Percentiles rank a stretch among this genome's conserved stretches.
phyloP scores from a whole-genome alignment of 2,797 vertebrate genomes.

The Ciconia nigra region DNA sequence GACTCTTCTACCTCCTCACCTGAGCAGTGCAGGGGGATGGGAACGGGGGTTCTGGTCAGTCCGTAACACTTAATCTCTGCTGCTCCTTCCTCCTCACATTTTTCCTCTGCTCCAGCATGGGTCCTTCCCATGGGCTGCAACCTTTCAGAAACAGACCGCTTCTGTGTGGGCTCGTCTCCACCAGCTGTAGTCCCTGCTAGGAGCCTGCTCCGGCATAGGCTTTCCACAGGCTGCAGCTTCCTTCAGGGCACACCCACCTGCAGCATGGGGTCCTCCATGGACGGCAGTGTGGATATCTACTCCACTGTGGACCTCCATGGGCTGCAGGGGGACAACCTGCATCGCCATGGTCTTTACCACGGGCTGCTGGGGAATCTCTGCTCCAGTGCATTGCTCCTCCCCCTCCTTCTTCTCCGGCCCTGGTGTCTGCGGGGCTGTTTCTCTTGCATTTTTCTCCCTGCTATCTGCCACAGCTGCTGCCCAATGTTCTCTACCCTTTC shows the following conservation, averaged over 20 bases:
- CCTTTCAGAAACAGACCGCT: background rate
- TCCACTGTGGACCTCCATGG: background rate
- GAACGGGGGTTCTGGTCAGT: background rate
- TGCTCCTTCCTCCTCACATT: background rate
- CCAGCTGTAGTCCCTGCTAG: too few relatives aligned
- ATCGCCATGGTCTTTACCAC: rapidly evolving
- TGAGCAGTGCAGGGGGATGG: too few relatives aligned
- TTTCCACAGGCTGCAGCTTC: background rate
- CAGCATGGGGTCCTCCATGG: too few relatives aligned
- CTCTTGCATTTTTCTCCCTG: background rate
- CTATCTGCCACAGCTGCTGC: background rate
- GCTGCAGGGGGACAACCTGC: background rate
- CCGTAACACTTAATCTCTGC: background rate
- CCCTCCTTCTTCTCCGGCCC: background rate
- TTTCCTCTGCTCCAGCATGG: background rate
- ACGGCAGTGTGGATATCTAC: background rate
- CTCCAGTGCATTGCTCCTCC: background rate
- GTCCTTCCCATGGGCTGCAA: background rate
- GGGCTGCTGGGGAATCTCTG: background rate
- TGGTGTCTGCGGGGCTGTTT: background rate
- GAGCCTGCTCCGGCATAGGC: background rate
- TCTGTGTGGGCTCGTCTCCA: background rate
- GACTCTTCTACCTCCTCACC: background rate
- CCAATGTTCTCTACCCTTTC: background rate
- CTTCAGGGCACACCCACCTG: background rate